phyloP scores from a whole-genome alignment of 2,888 invertebrate genomes.

The Spisula solida region DNA sequence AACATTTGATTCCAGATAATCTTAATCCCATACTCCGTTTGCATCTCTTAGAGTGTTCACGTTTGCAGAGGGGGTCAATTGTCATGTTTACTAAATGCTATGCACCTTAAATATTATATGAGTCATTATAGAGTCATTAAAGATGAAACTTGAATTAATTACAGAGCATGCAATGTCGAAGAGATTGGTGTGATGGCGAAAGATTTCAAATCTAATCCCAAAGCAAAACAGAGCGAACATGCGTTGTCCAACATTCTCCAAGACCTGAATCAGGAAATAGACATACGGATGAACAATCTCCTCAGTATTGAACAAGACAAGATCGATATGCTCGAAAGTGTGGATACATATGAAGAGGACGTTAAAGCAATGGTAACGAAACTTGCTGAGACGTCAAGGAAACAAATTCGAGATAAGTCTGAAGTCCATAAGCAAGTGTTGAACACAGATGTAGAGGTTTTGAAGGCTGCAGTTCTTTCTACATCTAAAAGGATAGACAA shows the following conservation, averaged over 20 bases:
- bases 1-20: too few relatives aligned
- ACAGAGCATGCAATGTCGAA: not conserved
- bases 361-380: constrained; percentile 8
- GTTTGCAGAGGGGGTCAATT: too few relatives aligned
- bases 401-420: constrained; percentile 36
- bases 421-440: constrained; percentile 16
- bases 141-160: not conserved
- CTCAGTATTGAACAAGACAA: constrained; percentile 29
- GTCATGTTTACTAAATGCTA: too few relatives aligned
- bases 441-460: constrained; percentile 17
- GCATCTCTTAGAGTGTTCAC: too few relatives aligned
- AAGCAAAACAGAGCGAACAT: not conserved
- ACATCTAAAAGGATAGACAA: not conserved
- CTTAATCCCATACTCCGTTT: too few relatives aligned
- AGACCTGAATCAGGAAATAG: constrained; percentile 24
- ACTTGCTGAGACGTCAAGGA: constrained; percentile 29
- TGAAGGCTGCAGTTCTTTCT: constrained; percentile 20
- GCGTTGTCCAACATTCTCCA: constrained; percentile 18
- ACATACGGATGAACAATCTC: constrained; percentile 10
- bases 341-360: constrained; percentile 32
- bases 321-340: constrained; percentile 25
- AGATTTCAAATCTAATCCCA: constrained; percentile 23
- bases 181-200: constrained; percentile 6
- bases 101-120: too few relatives aligned
- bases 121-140: not conserved